phyloP scores from a whole-genome alignment of 2,888 invertebrate species.

The Didymodactylos carnosus region DNA sequence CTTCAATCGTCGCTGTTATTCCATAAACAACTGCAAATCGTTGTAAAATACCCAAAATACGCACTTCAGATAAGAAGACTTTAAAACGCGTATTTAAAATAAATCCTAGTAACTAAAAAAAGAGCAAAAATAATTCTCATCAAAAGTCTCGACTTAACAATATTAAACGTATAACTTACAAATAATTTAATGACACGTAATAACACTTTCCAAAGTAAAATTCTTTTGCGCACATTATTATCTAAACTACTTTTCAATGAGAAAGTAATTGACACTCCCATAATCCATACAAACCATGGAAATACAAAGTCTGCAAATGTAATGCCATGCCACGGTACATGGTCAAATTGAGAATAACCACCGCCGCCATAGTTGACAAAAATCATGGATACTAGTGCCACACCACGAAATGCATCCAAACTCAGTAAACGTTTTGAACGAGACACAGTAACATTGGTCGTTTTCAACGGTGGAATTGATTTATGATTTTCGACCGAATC shows the following conservation, averaged over 20 bases:
- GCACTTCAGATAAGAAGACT: conserved; percentile 39
- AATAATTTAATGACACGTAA: neutral
- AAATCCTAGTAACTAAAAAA: conserved; percentile 6
- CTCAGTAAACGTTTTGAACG: conserved; percentile 23
- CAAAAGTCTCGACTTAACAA: too few relatives aligned
- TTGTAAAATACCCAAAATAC: conserved; percentile 8
- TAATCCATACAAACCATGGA: conserved; percentile 11
- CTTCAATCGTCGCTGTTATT: neutral
- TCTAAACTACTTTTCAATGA: conserved; percentile 3
- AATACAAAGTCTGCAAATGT: conserved; percentile 63
- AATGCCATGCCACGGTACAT: conserved; percentile 78
- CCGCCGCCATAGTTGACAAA: conserved; percentile 74
- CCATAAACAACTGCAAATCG: conserved; percentile 1
- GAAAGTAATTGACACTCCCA: conserved; percentile 7
- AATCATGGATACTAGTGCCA: conserved; percentile 50
- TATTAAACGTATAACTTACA: neutral
- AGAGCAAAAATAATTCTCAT: neutral
- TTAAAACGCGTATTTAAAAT: conserved; percentile 9
- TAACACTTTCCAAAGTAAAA: neutral
- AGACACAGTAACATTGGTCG: neutral
- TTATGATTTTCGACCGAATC: neutral
- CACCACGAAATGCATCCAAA: conserved; percentile 32
- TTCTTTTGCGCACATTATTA: neutral
- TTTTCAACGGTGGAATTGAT: neutral
- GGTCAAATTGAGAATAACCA: conserved; percentile 62